A percentile compares a stretch with the other conserved stretches of the same genome.
Evolutionary conservation across 2,113 vertebrate species (phyloP).

Genomic region (Pimephales promelas): DNA sequence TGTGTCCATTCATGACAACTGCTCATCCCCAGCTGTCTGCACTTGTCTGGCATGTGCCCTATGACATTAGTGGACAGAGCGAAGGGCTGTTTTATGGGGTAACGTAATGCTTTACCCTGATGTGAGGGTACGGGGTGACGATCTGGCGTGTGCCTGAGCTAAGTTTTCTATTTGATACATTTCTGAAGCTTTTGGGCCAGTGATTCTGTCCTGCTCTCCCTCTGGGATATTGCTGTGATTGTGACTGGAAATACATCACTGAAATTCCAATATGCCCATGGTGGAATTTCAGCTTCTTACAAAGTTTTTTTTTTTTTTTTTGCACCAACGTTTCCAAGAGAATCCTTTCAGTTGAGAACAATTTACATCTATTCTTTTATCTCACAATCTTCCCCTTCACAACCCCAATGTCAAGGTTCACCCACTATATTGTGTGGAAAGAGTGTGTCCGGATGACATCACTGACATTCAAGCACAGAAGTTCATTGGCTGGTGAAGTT

Average conservation of each 20-base stretch:
- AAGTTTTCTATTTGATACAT: constrained; percentile 34
- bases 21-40: constrained; percentile 52
- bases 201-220: not conserved
- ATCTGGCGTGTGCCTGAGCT: constrained; percentile 62
- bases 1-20: constrained; percentile 55
- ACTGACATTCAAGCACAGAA: not conserved
- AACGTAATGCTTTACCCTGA: constrained; percentile 38
- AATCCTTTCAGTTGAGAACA: constrained; percentile 34
- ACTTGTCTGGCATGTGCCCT: constrained; percentile 59
- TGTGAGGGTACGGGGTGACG: constrained; percentile 62
- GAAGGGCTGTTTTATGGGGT: constrained; percentile 49
- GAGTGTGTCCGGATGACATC: constrained; percentile 13
- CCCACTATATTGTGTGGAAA: not conserved
- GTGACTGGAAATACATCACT: constrained; percentile 8
- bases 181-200: not conserved
- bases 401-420: not conserved
- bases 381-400: constrained; percentile 31
- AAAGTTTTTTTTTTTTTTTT: not conserved
- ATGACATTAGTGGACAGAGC: constrained; percentile 55
- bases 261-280: not conserved
- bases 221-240: constrained; percentile 5
- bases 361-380: constrained; percentile 45
- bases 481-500: not conserved
- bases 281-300: not conserved
- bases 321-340: not conserved